Base-by-base conservation (phyloP, 2,797 vertebrate species). In the Liparis tanakae region DNA sequence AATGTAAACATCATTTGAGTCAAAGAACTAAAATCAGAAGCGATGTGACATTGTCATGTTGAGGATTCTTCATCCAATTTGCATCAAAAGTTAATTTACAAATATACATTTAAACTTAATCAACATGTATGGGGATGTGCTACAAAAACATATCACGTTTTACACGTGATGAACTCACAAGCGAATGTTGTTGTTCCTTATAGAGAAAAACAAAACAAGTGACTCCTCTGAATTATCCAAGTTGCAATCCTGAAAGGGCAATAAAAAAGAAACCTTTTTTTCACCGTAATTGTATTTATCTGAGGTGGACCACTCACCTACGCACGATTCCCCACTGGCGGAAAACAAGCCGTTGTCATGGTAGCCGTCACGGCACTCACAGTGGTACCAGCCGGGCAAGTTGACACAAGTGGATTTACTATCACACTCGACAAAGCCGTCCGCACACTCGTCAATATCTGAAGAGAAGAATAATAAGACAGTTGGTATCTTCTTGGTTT, bases 301-400 rank as follows among this genome's bases (percentile, higher is more conserved):
- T 12, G 13, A 6, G 70, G n/a, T 1, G 20, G 53, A 13, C 51
- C 57, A 96, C 96, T 94, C 88, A 99, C 98, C 98, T 95, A 98
- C 96, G 88, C 98, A 99, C 0, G 98, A 99, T 72, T 99, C 97
- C 88, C 98, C 98, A 64, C 94, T 96, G 78, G 96, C 92, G 20
- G 97, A 97, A 92, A 99, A 99, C 94, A 98, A 95, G 74, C 98
- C 98, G 88, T 98, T 99, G 94, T 99, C 98, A 80, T 98, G 98
- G 94, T 98, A 99, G 74, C 98, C 98, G 0, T 99, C 98, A 30
- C 97, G 96, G 86, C 98, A 99, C 80, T 99, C 98, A 1, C 98
- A 99, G 93, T 99, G 98, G 94, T 99, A 99, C 98, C 98, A 99
- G 20, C 98, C 98, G 9, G 98, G 98, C 88, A 99, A 94, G 94